Percentiles rank a stretch among this genome's conserved stretches.
phyloP scores from a whole-genome alignment of 2,113 vertebrate genomes.

The Calidris pugnax region DNA sequence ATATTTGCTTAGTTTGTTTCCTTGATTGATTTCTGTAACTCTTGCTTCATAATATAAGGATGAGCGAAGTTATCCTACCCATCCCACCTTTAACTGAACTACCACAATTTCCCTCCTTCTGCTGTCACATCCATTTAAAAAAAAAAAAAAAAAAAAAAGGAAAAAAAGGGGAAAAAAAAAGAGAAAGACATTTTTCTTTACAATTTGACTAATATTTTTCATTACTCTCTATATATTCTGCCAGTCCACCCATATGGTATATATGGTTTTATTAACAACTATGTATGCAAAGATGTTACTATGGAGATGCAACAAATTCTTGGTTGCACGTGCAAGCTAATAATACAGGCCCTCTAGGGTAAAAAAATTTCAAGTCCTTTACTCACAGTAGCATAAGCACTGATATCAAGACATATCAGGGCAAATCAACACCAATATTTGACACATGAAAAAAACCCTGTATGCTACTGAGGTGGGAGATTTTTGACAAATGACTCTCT shows the following conservation, averaged over 20 bases:
- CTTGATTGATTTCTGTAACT: not conserved
- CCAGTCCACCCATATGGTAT: not conserved
- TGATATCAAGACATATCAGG: not conserved
- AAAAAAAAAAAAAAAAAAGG: not conserved
- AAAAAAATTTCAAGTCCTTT: not conserved
- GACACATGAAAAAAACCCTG: not conserved
- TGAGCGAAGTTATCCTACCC: not conserved
- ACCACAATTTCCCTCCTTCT: not conserved
- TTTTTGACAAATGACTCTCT: not conserved
- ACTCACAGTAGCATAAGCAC: not conserved
- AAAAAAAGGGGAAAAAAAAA: not conserved
- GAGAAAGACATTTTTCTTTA: not conserved
- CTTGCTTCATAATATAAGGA: not conserved
- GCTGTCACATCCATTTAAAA: not conserved
- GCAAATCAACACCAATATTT: not conserved
- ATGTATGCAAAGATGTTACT: not conserved
- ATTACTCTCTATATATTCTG: not conserved
- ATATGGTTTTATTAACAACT: not conserved
- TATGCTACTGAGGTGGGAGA: not conserved
- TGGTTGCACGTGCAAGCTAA: not conserved
- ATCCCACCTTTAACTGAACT: not conserved
- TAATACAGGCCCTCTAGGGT: not conserved
- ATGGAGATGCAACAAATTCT: not conserved
- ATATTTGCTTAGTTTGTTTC: not conserved
- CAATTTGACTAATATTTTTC: not conserved